Evolutionary conservation across 2,113 vertebrate species (phyloP), one percentile per base, ranked within the genome.

Genomic region (Greenwoodochromis staneri): DNA sequence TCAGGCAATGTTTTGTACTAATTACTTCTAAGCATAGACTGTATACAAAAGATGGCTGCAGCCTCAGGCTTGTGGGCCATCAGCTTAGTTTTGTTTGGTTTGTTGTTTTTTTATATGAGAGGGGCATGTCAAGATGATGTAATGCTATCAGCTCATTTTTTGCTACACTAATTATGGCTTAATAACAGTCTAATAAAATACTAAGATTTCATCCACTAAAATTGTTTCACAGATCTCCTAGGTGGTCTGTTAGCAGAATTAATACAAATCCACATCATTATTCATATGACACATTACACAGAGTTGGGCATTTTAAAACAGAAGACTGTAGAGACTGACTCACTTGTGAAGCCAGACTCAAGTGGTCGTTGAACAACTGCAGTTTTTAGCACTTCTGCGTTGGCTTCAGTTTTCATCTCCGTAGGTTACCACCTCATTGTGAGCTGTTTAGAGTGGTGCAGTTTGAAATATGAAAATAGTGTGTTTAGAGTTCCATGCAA

Each of bases 401-500:
- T 78, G 42, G 73, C 27, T 51, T 78, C 27, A 49, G 16, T 31
- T 51, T 78, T 78, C 73, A 49, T 29, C 10, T 29, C 73, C 2
- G 0, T 8, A 49, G 45, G 16, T 78, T 78, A 78, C 73, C 16
- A 78, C 45, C 29, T 78, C 73, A 78, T 78, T 51, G 45, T 51
- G 73, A 78, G 6, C 45, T 49, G 29, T 78, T 78, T 78, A 3
- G 73, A 78, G 45, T 13, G 17, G 45, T 78, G 73, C 73, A n/a
- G 4, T 78, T 34, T 69, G 63, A 69, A 69, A 69, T 78, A 78
- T 51, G 42, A 78, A 49, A 78, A 78, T 12, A 31, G 71, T 1
- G 27, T 78, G 24, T 78, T 49, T 49, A 49, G 71, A 51, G 27
- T 78, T 51, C 29, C 47, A 78, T 78, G 73, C 27, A 78, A 78